Evolutionary conservation across 1,140 invertebrate genomes (phyloP).

Genomic region (Cydia pomonella): DNA sequence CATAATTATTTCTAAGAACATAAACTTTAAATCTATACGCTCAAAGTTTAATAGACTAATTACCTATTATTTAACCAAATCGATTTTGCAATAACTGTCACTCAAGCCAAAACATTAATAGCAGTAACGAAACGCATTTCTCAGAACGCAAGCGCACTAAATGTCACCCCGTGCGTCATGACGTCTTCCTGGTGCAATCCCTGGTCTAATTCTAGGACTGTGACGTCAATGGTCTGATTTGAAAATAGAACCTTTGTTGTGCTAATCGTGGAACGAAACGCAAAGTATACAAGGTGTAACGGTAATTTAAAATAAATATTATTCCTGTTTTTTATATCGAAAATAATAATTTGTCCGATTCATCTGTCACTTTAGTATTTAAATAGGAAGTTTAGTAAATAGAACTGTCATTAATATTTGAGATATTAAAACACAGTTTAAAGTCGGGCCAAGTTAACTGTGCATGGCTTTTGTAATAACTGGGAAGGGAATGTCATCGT

Average conservation of each 20-base stretch:
- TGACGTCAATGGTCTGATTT: constrained; percentile 42
- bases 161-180: constrained; percentile 42
- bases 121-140: constrained; percentile 27
- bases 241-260: constrained; percentile 27
- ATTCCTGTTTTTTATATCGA: not conserved
- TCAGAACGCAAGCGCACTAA: constrained; percentile 30
- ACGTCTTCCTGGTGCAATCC: constrained; percentile 42
- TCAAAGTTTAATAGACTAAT: not conserved
- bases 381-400: too few relatives aligned
- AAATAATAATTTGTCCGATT: too few relatives aligned
- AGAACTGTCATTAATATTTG: too few relatives aligned
- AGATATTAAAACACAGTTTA: too few relatives aligned
- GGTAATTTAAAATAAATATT: not conserved
- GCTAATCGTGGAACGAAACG: constrained; percentile 21
- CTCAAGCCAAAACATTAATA: constrained; percentile 21
- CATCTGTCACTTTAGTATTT: too few relatives aligned
- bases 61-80: constrained; percentile 7
- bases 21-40: not conserved
- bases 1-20: not conserved
- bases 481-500: too few relatives aligned
- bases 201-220: constrained; percentile 38
- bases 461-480: too few relatives aligned
- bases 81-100: constrained; percentile 18
- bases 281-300: not conserved
- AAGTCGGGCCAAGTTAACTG: too few relatives aligned